Conservation (phyloP, 1,140 invertebrate species). For the Drosophila miranda region DNA sequence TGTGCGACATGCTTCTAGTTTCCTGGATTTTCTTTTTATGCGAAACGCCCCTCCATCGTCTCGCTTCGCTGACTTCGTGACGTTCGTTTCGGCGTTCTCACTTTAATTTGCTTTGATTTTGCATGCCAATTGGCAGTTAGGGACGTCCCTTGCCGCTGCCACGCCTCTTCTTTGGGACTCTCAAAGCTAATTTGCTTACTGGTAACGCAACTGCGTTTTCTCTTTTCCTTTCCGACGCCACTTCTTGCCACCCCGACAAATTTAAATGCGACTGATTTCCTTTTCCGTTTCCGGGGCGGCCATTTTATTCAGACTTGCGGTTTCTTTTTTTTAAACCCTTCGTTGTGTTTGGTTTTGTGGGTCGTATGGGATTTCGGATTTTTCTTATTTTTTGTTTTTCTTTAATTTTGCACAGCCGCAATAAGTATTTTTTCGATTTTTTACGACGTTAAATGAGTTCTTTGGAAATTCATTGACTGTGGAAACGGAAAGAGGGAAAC, state of each 20-base stretch:
- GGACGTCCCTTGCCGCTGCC: background rate
- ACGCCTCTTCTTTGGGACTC: constrained; percentile 21
- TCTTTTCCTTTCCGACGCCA: constrained; percentile 14
- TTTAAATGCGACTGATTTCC: constrained; percentile 67
- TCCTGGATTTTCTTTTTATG: constrained; percentile 34
- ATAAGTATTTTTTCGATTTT: constrained; percentile 4
- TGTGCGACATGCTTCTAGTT: constrained; percentile 21
- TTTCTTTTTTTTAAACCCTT: constrained; percentile 7
- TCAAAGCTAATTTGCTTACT: constrained; percentile 55
- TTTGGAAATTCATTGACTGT: constrained; percentile 41
- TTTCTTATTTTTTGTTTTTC: constrained; percentile 29
- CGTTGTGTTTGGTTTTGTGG: constrained; percentile 14
- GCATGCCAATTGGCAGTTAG: constrained; percentile 59
- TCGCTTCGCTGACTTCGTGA: constrained; percentile 23
- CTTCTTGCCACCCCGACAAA: constrained; percentile 22
- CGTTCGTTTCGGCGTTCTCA: constrained; percentile 30
- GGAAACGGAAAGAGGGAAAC: background rate
- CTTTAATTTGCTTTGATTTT: constrained; percentile 57
- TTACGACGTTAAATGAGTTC: constrained; percentile 17
- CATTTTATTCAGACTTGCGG: constrained; percentile 48
- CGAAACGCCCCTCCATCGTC: constrained; percentile 14
- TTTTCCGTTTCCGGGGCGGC: constrained; percentile 52
- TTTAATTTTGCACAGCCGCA: background rate
- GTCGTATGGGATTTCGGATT: constrained; percentile 23
- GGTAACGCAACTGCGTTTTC: constrained; percentile 27